Evolutionary conservation across 1,140 invertebrate species (phyloP).

Genomic region (Sarcophaga bullata): DNA sequence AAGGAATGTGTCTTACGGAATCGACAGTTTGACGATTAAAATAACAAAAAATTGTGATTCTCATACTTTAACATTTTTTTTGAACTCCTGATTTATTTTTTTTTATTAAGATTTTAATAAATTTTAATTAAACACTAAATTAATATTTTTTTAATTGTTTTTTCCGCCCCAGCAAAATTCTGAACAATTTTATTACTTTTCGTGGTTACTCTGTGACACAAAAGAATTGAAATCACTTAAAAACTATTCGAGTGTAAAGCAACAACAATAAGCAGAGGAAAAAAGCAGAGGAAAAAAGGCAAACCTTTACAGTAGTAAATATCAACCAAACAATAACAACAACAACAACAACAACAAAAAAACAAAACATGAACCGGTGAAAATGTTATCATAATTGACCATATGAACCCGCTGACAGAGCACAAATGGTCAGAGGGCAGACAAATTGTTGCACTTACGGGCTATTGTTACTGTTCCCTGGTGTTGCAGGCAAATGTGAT

Average conservation of each 20-base stretch:
- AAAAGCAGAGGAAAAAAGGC: too few relatives aligned
- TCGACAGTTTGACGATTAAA: too few relatives aligned
- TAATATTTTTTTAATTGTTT: too few relatives aligned
- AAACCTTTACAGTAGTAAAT: neutral
- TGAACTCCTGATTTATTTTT: too few relatives aligned
- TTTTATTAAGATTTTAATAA: too few relatives aligned
- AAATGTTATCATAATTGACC: conserved; percentile 30
- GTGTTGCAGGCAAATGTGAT: neutral
- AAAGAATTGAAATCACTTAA: conserved; percentile 23
- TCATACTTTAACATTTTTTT: too few relatives aligned
- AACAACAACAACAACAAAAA: conserved; percentile 12
- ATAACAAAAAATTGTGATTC: too few relatives aligned
- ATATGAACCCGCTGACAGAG: neutral
- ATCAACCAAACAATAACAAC: neutral
- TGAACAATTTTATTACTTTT: conserved; percentile 15
- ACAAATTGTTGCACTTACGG: conserved; percentile 17
- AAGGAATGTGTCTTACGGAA: too few relatives aligned
- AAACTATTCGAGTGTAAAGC: conserved; percentile 23
- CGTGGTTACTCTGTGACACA: conserved; percentile 30
- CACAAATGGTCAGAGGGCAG: neutral
- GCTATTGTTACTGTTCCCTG: neutral
- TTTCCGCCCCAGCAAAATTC: neutral
- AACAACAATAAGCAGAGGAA: too few relatives aligned
- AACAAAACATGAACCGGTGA: neutral
- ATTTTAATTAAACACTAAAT: too few relatives aligned